A percentile compares a stretch with the other conserved stretches of the same genome.
These are phyloP conservation scores for Pseudorectes ferrugineus DNA, from an alignment of 2,113 vertebrate species.

Conservation along the genomic window DNA sequence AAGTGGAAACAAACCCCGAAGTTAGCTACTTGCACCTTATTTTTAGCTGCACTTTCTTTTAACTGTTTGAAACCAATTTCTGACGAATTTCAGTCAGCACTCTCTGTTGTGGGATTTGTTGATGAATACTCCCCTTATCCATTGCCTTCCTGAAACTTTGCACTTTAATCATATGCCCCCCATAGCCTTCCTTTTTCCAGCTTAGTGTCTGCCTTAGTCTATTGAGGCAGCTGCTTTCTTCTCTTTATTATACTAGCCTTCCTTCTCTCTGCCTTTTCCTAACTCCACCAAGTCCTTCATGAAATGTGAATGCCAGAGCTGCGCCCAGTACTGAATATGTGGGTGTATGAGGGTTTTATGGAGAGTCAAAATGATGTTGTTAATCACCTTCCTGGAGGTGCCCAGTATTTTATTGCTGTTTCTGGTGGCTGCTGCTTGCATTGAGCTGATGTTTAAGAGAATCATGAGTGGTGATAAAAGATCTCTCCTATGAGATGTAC, in stretches of 20 bases:
- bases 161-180: neutral
- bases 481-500: neutral
- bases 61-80: neutral
- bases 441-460: neutral
- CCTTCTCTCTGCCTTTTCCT: neutral
- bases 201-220: neutral
- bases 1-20: neutral
- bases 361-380: neutral
- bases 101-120: neutral
- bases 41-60: neutral
- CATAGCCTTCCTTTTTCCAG: neutral
- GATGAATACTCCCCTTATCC: neutral
- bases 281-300: neutral
- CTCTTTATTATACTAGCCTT: neutral
- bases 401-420: neutral
- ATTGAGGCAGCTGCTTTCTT: neutral
- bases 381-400: neutral
- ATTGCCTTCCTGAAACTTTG: neutral
- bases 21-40: neutral
- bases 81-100: neutral
- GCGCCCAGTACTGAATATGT: neutral
- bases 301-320: neutral
- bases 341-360: neutral
- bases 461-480: neutral
- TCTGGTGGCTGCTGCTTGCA: neutral